These are phyloP conservation scores for Vicugna pacos DNA, from an alignment of 2,113 vertebrate genomes.

Conservation along the genomic window DNA sequence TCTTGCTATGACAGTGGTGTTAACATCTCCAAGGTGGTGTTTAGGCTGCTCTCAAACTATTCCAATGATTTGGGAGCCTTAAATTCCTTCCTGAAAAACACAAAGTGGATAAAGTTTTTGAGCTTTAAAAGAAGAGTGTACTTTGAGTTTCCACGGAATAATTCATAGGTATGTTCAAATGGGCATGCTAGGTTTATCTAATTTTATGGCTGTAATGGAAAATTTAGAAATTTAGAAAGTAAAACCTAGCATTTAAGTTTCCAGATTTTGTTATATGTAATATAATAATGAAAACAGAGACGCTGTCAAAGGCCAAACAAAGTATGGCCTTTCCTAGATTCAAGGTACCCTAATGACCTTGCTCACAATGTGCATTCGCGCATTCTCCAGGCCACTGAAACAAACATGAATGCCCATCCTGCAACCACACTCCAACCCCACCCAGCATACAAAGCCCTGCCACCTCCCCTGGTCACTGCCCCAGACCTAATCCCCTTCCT, in stretches of 20 bases:
- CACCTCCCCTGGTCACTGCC: neutral
- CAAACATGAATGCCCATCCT: neutral
- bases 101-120: slow-evolving; percentile 35
- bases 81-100: slow-evolving; percentile 57
- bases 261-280: neutral
- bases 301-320: neutral
- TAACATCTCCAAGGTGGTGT: slow-evolving; percentile 54
- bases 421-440: neutral
- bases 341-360: neutral
- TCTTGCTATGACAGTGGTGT: slow-evolving; percentile 44
- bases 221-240: slow-evolving; percentile 25
- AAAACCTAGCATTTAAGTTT: neutral
- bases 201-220: neutral
- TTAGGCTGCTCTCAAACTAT: slow-evolving; percentile 50
- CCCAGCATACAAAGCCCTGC: neutral
- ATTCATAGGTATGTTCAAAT: neutral
- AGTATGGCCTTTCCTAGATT: neutral
- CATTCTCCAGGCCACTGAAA: neutral
- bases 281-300: neutral
- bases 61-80: slow-evolving; percentile 14
- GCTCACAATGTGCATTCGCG: neutral
- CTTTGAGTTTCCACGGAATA: neutral
- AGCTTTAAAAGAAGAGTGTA: neutral
- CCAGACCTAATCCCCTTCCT: accelerated
- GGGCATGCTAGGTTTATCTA: neutral